A percentile compares a stretch with the other conserved stretches of the same genome.
Conservation (phyloP, 2,113 vertebrate species). For the Otus sunia region DNA sequence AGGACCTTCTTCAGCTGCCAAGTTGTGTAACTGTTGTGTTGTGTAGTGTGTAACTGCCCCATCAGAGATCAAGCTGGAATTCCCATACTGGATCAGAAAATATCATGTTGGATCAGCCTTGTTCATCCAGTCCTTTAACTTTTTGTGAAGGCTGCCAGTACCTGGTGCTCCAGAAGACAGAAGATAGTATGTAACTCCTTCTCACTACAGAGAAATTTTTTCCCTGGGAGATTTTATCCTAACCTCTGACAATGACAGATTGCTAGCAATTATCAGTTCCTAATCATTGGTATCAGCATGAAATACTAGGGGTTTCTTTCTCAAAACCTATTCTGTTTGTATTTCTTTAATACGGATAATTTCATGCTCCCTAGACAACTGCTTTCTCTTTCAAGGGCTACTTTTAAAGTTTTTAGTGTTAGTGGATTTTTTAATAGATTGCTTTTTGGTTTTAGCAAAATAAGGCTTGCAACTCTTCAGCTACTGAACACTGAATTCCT, state of each 20-base stretch:
- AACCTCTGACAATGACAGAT: not conserved
- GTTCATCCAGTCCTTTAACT: not conserved
- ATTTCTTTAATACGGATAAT: not conserved
- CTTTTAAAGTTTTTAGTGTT: not conserved
- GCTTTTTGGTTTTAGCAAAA: not conserved
- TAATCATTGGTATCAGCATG: not conserved
- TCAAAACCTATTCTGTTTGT: not conserved
- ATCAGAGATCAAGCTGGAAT: not conserved
- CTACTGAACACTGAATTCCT: not conserved
- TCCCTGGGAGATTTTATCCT: not conserved
- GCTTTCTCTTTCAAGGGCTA: not conserved
- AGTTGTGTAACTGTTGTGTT: not conserved
- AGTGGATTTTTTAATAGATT: not conserved
- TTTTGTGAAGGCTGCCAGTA: not conserved
- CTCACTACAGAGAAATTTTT: not conserved
- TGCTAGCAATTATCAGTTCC: not conserved
- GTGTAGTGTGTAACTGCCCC: not conserved
- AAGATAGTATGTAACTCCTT: not conserved
- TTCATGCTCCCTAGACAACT: not conserved
- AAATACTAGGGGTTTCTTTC: not conserved
- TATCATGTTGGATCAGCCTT: not conserved
- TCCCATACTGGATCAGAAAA: not conserved
- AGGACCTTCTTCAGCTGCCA: not conserved
- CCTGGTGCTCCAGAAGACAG: not conserved
- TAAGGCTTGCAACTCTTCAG: not conserved